Base-by-base conservation (phyloP, 2,888 invertebrate species). In the Gari tellinella region DNA sequence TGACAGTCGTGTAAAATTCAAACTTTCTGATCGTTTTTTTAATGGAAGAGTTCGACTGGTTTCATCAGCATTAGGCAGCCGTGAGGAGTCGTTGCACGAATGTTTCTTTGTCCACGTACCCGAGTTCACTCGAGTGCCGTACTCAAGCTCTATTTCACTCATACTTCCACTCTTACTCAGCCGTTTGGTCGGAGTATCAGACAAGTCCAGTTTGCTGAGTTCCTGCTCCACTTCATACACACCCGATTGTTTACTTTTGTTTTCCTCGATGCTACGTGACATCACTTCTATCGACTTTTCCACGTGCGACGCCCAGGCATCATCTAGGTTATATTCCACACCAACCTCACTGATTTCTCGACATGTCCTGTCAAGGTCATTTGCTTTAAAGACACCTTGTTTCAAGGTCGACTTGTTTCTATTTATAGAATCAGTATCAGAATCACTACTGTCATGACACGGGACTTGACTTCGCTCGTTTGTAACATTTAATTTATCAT, bases 401-500 rank as follows among this genome's bases (percentile, higher is more conserved):
- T 55, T 17, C 4, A n/a, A 19, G 23, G 14, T 23, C 17, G 19
- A 41, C 1, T 17, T 10, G 43, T 41, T 46, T 46, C 43, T 45
- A 17, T 52, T 58, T n/a, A n/a, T n/a, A n/a, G n/a, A n/a, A 15
- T 53, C 25, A 31, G 40, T 23, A 7, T 37, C 46, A 0, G 26
- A 19, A 26, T 70, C 45, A 7, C 58, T 41, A 46, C 52, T 63
- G 41, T 80, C 83, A 43, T 77, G 74, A 41, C 64, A 65, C 17
- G 84, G 84, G 15, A 81, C 52, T 25, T 79, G 72, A 67, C 81
- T 81, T 4, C 66, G 58, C 15, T 82, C 83, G 66, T 80, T 81
- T 8, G 75, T 80, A 7, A 82, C 72, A 41, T 76, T 81, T 17
- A 91, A 66, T 76, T 92, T 92, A 58, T 92, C 92, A 70, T 91